phyloP scores from a whole-genome alignment of 1,140 invertebrate species.

The Chlorops oryzae region DNA sequence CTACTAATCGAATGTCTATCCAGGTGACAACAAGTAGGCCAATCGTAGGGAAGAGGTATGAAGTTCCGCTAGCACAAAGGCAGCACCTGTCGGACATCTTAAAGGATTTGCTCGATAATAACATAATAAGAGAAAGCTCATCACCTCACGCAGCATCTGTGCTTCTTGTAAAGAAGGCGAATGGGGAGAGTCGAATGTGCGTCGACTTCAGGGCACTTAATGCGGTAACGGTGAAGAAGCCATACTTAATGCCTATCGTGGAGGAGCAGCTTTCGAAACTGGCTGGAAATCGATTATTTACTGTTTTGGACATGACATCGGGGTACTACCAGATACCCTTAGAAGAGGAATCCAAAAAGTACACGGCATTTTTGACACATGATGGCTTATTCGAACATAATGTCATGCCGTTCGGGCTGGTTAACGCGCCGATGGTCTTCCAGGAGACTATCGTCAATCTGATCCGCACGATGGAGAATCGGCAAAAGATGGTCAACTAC shows the following conservation, averaged over 20 bases:
- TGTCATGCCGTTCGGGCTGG: constrained; percentile 23
- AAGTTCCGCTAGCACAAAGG: too few species aligned
- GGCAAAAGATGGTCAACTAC: constrained; percentile 15
- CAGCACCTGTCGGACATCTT: too few species aligned
- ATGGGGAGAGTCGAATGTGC: constrained; percentile 13
- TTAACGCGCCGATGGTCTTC: constrained; percentile 39
- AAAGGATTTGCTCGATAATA: too few species aligned
- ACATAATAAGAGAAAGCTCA: too few species aligned
- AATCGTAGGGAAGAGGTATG: too few species aligned
- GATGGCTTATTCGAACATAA: constrained; percentile 24
- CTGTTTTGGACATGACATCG: constrained; percentile 43
- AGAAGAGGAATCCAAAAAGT: constrained; percentile 27
- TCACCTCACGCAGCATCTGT: too few species aligned
- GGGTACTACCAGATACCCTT: constrained; percentile 51
- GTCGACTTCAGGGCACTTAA: constrained; percentile 30
- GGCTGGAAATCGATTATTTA: constrained; percentile 40
- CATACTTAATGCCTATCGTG: constrained; percentile 51
- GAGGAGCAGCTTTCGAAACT: constrained; percentile 47
- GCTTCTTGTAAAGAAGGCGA: too few species aligned
- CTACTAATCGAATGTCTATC: too few species aligned
- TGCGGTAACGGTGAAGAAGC: constrained; percentile 43
- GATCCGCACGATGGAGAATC: neutral
- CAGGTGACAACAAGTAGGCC: too few species aligned
- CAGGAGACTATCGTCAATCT: constrained; percentile 40
- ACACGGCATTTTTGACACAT: constrained; percentile 46